Evolutionary conservation across 2,113 vertebrate genomes (phyloP).

Genomic region (Sapajus apella): DNA sequence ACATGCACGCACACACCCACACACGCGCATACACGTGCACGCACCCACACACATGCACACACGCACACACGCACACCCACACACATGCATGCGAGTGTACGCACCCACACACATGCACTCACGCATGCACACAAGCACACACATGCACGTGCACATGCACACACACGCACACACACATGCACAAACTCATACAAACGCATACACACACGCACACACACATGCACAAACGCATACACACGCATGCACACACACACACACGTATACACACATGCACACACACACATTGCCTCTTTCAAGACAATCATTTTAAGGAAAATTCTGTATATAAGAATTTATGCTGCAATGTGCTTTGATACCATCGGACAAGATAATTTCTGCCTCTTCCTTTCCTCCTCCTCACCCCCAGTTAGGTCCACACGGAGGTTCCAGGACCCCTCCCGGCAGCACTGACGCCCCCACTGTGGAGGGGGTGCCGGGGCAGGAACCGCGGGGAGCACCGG

Average conservation of each 20-base stretch:
- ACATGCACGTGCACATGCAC: rapidly evolving
- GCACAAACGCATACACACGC: too few relatives aligned
- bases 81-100: too few relatives aligned
- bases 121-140: too few relatives aligned
- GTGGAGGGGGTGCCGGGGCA: not conserved
- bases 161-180: too few relatives aligned
- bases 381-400: not conserved
- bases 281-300: not conserved
- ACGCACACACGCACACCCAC: too few relatives aligned
- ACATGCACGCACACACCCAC: too few relatives aligned
- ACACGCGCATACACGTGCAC: rapidly evolving
- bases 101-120: too few relatives aligned
- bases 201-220: too few relatives aligned
- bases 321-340: rapidly evolving
- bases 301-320: not conserved
- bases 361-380: not conserved
- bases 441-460: not conserved
- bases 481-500: not conserved
- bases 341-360: not conserved
- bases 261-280: too few relatives aligned
- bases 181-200: too few relatives aligned
- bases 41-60: too few relatives aligned
- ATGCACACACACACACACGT: too few relatives aligned
- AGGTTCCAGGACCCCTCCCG: not conserved
- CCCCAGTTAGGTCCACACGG: slow-evolving; percentile 15